Base-by-base conservation (phyloP, 2,113 vertebrate species). In the Diphyllodes magnificus region DNA sequence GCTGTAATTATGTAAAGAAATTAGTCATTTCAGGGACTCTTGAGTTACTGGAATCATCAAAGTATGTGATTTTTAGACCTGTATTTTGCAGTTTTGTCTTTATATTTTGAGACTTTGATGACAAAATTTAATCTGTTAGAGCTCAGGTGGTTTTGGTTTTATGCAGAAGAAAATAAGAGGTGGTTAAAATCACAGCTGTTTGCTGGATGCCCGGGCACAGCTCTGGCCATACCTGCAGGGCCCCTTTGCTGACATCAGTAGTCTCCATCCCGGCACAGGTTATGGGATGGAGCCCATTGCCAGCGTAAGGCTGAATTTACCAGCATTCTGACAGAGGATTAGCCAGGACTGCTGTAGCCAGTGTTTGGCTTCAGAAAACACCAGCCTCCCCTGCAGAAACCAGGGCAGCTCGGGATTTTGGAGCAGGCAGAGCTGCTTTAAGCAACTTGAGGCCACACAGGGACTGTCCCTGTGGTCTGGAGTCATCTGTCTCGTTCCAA, bases 1-100 rank as follows among this genome's bases (percentile, higher is more conserved):
- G 47, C 40, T 92, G 68, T 71, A 64, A 83, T 94, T 96, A 60
- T 30, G 22, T 88, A 30, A 82, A 81, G 57, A 76, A 83, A 76
- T 75, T n/a, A 81, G 68, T 81, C 51, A 64, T 88, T 83, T 94
- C 0, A 2, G 51, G 23, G 68, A 65, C 72, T 68, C 60, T 45
- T 53, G 37, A 63, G 60, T 91, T 92, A 64, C 2, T 83, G 31
- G 59, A 86, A 57, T 82, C 82, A 78, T 86, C 64, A 68, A 71
- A 70, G 51, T 28, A 11, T 69, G n/a, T 77, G 61, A 81, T 60
- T 83, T 70, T 90, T 63, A 90, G 63, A 78, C 37, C 47, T 61
- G 18, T 59, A 45, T 33, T 95, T 86, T 57, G 31, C 49, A 45
- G 16, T 3, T 22, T 86, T 91, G 72, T 68, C 27, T 47, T 61